Percentiles rank a stretch among this genome's conserved stretches.
phyloP scores from a whole-genome alignment of 2,888 invertebrate species.

The Clepsis dumicolana region DNA sequence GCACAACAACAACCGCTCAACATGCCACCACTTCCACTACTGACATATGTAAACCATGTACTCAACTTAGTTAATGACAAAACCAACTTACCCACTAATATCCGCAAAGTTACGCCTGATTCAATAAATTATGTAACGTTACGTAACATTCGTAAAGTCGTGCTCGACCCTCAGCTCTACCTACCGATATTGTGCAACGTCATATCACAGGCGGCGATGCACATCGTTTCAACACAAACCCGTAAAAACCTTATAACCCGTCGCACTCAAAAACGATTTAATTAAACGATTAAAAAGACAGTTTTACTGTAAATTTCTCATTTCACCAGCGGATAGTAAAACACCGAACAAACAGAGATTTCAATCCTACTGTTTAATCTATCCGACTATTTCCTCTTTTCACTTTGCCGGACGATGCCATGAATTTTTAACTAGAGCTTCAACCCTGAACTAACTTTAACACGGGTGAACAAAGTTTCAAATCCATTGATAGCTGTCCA shows the following conservation, averaged over 20 bases:
- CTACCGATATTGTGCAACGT: too few relatives aligned
- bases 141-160: too few relatives aligned
- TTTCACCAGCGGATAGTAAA: conserved; percentile 5
- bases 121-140: too few relatives aligned
- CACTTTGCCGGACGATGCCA: conserved; percentile 9
- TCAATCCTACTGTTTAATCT: conserved; percentile 19
- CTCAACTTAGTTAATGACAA: too few relatives aligned
- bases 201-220: too few relatives aligned
- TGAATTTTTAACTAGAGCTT: neutral
- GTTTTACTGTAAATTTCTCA: conserved; percentile 14
- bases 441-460: neutral
- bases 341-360: conserved; percentile 23
- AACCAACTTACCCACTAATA: too few relatives aligned
- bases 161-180: too few relatives aligned
- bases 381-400: conserved; percentile 12
- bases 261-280: neutral
- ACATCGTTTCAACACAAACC: too few relatives aligned
- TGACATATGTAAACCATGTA: too few relatives aligned
- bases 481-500: neutral
- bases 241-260: neutral
- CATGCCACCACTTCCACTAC: too few relatives aligned
- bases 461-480: conserved; percentile 7
- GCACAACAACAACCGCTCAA: too few relatives aligned
- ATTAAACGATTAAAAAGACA: conserved; percentile 9
- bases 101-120: too few relatives aligned